Base-by-base conservation (phyloP, 2,888 invertebrate genomes). In the Heteromyza rotundicornis region DNA sequence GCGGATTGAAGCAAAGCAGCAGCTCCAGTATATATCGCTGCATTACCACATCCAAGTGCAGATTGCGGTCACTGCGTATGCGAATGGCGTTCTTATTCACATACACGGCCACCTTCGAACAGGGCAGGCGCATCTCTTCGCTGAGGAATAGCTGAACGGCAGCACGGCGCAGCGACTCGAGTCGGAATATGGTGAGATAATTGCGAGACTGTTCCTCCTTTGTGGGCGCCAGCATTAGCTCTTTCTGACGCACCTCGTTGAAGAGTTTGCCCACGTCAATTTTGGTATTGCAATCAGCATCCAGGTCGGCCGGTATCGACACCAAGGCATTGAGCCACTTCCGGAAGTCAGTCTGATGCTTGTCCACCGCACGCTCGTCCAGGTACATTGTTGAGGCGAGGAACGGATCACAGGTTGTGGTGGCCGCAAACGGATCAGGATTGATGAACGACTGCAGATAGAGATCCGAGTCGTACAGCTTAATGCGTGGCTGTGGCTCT, bases 1-100 rank as follows among this genome's bases (percentile, higher is more conserved):
- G 83, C 0, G 95, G 93, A 84, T 96, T 96, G 77, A 95, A 96
- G 62, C 90, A 91, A 14, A 95, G 83, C 27, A 96, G 82, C 57
- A 96, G 76, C 67, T 90, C 89, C 72, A 95, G 85, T 40, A 96
- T 88, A 57, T 87, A 85, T 64, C 92, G 90, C 79, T 95, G 93
- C 67, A 94, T 83, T 0, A 92, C 92, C 35, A 95, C 86, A 83
- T 96, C 94, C 56, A 92, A 86, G 78, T 94, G 92, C 5, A 95
- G 83, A 82, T 92, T 90, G 63, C 90, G 87, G 80, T 96, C 96
- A 23, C 86, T 85, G 60, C 95, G 85, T 35, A 96, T 89, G 12
- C 86, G 82, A 27, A 96, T 84, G n/a, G 90, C 86, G 62, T 90
- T 89, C 66, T 89, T 89, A 69, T 93, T 92, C 24, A 96, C 87